Evolutionary conservation across 2,888 invertebrate species (phyloP).

Genomic region (Plebejus anna): DNA sequence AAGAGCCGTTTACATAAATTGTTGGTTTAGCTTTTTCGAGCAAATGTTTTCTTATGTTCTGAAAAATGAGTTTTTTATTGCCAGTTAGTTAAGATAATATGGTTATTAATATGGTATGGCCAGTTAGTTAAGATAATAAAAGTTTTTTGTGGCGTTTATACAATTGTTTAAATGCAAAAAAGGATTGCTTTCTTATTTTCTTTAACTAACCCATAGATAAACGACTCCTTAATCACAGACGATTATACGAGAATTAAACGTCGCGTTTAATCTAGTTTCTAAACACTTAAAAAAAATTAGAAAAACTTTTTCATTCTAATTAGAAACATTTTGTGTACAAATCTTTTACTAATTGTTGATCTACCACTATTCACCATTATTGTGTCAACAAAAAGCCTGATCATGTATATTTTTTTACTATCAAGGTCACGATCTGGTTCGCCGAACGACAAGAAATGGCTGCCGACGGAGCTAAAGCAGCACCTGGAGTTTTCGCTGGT

Average conservation of each 20-base stretch:
- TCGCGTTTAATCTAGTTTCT: not conserved
- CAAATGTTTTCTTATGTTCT: not conserved
- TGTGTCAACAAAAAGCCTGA: no score
- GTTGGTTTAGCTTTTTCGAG: not conserved
- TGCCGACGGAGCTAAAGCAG: constrained; percentile 88
- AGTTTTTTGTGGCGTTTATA: not conserved
- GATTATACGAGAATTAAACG: not conserved
- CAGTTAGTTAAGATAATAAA: not conserved
- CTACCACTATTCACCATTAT: no score
- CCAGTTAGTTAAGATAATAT: not conserved
- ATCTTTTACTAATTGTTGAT: no score
- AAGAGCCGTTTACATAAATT: not conserved
- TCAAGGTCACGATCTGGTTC: constrained; percentile 83
- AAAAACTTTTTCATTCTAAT: no score
- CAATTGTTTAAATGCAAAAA: not conserved
- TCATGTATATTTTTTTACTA: no score
- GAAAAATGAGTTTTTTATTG: not conserved
- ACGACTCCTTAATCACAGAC: no score
- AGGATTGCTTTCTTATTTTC: not conserved
- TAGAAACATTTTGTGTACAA: no score
- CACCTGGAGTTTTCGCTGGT: constrained; percentile 93
- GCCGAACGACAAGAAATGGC: constrained; percentile 85
- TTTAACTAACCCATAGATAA: not conserved
- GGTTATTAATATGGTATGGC: no score
- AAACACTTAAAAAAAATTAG: no score